Evolutionary conservation across 2,888 invertebrate species (phyloP).

Genomic region (Rhagonycha lutea): DNA sequence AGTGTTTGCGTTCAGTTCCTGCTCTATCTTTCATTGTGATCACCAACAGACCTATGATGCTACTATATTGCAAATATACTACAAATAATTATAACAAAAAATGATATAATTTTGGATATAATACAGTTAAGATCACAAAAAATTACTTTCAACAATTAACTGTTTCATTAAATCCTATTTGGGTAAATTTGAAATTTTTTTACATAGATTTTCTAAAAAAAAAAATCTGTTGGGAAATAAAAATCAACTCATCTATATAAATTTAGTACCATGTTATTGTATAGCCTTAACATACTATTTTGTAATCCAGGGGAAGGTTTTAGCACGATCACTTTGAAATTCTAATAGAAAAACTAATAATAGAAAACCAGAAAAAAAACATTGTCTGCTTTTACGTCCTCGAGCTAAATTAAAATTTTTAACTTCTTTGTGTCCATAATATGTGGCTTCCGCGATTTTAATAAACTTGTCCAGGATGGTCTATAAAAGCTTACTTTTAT

Average conservation of each 20-base stretch:
- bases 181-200: too few species aligned
- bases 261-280: not conserved
- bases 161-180: too few species aligned
- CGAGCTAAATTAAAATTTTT: not conserved
- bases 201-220: too few species aligned
- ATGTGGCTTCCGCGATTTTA: not conserved
- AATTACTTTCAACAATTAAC: too few species aligned
- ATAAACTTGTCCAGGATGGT: not conserved
- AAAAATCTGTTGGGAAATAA: too few species aligned
- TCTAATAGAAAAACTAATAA: not conserved
- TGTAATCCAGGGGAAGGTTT: not conserved
- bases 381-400: not conserved
- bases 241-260: not conserved
- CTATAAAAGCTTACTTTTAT: not conserved
- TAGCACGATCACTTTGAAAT: not conserved
- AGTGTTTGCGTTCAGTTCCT: constrained; percentile 35
- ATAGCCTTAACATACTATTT: not conserved
- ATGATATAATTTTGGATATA: not conserved
- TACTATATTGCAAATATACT: constrained; percentile 34
- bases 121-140: too few species aligned
- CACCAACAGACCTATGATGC: constrained; percentile 46
- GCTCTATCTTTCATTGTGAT: constrained; percentile 43
- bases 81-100: not conserved
- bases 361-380: not conserved
- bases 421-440: not conserved